Evolutionary conservation across 2,888 invertebrate species (phyloP).

Genomic region (Tiliacea citrago): DNA sequence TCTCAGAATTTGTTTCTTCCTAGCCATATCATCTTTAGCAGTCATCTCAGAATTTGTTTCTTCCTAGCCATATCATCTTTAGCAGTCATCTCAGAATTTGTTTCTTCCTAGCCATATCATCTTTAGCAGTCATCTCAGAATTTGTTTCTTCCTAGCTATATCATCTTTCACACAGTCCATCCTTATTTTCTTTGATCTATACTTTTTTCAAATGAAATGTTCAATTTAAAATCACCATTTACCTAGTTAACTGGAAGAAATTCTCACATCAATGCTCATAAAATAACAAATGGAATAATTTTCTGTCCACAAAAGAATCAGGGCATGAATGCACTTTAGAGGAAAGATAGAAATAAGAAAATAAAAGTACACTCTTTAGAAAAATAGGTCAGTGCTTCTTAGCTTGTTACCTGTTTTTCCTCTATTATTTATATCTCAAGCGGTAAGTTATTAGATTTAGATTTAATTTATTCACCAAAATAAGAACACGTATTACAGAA

Average conservation of each 20-base stretch:
- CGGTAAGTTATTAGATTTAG: too few relatives aligned
- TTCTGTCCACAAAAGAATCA: conserved; percentile 38
- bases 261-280: conserved; percentile 28
- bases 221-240: neutral
- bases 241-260: neutral
- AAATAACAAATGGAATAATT: conserved; percentile 46
- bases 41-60: neutral
- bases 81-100: neutral
- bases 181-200: neutral
- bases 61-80: neutral
- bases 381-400: conserved; percentile 44
- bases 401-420: conserved; percentile 15
- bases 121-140: too few relatives aligned
- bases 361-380: conserved; percentile 17
- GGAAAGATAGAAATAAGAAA: conserved; percentile 35
- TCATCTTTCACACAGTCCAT: neutral
- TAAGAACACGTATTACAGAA: too few relatives aligned
- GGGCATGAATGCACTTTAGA: conserved; percentile 43
- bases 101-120: neutral
- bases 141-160: neutral
- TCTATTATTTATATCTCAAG: neutral
- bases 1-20: neutral
- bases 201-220: neutral
- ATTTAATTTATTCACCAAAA: too few relatives aligned
- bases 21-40: neutral